Base-by-base conservation (phyloP, 2,797 vertebrate species). In the Spheniscus humboldti region DNA sequence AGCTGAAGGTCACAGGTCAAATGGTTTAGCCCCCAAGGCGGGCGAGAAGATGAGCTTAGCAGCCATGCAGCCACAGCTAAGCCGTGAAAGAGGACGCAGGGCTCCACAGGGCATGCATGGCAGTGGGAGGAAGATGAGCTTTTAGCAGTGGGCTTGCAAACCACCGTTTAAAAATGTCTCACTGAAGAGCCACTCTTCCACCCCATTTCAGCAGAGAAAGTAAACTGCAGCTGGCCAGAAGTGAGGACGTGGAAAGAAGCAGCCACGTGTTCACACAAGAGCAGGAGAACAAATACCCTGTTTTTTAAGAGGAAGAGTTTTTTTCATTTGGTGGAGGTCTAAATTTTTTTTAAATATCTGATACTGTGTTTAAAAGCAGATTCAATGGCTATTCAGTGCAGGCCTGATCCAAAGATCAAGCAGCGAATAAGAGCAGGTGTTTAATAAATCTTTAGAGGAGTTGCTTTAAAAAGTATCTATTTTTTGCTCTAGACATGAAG, bases 1-100 rank as follows among this genome's bases (percentile, higher is more conserved):
- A 91, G 96, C 50, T 97, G 97, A 97, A 96, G 97, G 98, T 93
- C 98, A 98, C 97, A 98, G 98, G 98, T 98, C 98, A 98, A 98
- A 97, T 96, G 97, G 97, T 98, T 98, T 98, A 72, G 97, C 98
- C 98, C 98, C 98, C 98, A 98, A 60, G 97, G 96, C 27, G 1
- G 97, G 97, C 73, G 74, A 98, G 98, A 98, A 98, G 98, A 98
- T 98, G 98, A 98, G 98, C 98, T 97, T 97, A 98, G 97, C 98
- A 98, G 98, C 98, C 98, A 97, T 20, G 18, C 75, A 73, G 89
- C 60, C 84, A 66, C 16, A 18, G 87, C 91, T 52, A 77, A 94
- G 68, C 71, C 3, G 33, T 82, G 69, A 83, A 90, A 48, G 69
- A 68, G 85, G 76, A 73, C 25, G 3, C 43, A 3, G 66, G 15